Conservation (phyloP, 2,113 vertebrate species). For the Neodon shergylaensis region DNA sequence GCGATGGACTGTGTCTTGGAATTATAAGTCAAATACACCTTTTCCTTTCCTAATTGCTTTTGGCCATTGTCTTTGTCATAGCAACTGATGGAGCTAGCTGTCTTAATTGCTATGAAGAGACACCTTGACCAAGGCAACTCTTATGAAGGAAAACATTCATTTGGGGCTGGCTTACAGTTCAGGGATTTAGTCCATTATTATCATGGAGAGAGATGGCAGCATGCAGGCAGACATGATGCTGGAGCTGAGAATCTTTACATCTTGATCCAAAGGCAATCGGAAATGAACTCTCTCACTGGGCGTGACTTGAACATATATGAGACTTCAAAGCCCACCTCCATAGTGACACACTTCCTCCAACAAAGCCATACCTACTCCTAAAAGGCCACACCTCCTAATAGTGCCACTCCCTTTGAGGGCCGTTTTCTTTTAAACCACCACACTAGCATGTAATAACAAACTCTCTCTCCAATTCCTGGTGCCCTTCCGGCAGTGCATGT, state of each 20-base stretch:
- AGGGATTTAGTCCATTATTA: background rate
- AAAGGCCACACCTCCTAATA: background rate
- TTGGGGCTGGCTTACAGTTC: background rate
- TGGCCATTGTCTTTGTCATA: background rate
- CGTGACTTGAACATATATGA: background rate
- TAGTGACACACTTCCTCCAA: background rate
- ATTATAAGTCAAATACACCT: background rate
- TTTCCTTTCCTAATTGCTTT: background rate
- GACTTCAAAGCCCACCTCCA: background rate
- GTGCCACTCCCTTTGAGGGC: background rate
- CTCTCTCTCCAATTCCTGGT: background rate
- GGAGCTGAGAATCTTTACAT: background rate
- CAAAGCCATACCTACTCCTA: background rate
- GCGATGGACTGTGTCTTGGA: background rate
- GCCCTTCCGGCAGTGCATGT: no score
- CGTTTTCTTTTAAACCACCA: background rate
- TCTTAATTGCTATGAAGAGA: background rate
- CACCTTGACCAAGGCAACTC: background rate
- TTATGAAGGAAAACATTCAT: background rate
- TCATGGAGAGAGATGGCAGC: background rate
- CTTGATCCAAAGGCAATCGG: background rate
- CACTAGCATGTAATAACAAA: background rate
- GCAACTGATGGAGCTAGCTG: background rate
- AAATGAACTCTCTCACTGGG: background rate
- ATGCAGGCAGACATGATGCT: background rate